These are phyloP conservation scores for Typhlichthys subterraneus DNA, from an alignment of 2,797 vertebrate genomes.

Conservation along the genomic window DNA sequence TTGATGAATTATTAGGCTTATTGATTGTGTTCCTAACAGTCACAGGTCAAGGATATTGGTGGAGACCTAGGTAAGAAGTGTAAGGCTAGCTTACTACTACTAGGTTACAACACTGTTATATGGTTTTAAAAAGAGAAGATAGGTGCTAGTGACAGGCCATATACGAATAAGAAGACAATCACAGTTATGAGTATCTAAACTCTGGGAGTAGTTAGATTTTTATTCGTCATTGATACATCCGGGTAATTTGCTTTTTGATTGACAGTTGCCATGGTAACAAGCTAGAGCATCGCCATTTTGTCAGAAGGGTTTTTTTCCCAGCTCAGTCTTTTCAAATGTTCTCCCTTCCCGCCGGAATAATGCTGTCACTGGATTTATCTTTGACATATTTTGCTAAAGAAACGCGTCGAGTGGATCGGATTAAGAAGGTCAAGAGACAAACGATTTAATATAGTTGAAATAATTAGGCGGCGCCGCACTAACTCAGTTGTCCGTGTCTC, in stretches of 20 bases:
- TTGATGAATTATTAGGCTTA: no score
- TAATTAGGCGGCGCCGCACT: constrained; percentile 77
- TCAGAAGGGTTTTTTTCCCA: constrained; percentile 77
- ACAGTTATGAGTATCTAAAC: constrained; percentile 52
- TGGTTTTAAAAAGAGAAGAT: neutral
- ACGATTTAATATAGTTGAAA: constrained; percentile 64
- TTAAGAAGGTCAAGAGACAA: constrained; percentile 64
- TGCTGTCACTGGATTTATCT: constrained; percentile 75
- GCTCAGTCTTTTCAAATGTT: constrained; percentile 83
- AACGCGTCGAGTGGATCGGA: constrained; percentile 66
- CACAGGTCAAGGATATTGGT: neutral
- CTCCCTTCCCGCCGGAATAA: constrained; percentile 85
- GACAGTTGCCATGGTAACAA: constrained; percentile 86
- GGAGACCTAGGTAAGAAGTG: neutral
- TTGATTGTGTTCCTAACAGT: neutral
- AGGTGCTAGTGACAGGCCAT: neutral
- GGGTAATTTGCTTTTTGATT: constrained; percentile 78
- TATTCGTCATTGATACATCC: constrained; percentile 82
- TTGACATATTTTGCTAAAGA: constrained; percentile 73
- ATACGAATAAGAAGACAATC: constrained; percentile 27
- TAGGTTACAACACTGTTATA: neutral
- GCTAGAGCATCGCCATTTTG: constrained; percentile 86
- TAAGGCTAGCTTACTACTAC: no score
- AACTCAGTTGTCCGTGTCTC: constrained; percentile 78
- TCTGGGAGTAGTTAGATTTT: constrained; percentile 64